Conservation (phyloP, 2,888 invertebrate species). For the Macrosiphum euphorbiae region DNA sequence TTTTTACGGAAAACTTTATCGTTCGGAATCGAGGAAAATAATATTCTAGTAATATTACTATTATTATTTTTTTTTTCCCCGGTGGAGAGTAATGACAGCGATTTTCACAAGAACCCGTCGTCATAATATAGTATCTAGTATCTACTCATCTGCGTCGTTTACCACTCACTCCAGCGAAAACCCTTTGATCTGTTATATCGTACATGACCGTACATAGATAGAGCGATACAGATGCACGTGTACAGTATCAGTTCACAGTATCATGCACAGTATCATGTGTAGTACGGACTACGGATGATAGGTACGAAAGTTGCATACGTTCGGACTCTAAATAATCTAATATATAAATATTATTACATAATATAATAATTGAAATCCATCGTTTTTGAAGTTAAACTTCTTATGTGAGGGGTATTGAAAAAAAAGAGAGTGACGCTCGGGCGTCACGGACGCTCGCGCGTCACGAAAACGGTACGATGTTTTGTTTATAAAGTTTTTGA, state of each 20-base stretch:
- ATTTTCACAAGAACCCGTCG: background rate
- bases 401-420: too few species aligned
- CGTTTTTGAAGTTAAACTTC: too few species aligned
- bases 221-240: background rate
- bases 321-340: background rate
- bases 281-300: background rate
- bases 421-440: too few species aligned
- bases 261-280: background rate
- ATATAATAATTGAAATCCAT: too few species aligned
- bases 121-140: background rate
- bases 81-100: background rate
- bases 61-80: background rate
- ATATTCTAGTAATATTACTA: background rate
- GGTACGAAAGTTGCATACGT: background rate
- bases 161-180: background rate
- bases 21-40: background rate
- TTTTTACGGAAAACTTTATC: constrained; percentile 6
- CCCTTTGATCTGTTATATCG: background rate
- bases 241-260: too few species aligned
- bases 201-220: background rate
- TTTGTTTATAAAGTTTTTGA: too few species aligned
- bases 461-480: too few species aligned
- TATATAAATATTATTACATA: too few species aligned
- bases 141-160: background rate
- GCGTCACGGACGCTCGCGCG: too few species aligned